phyloP scores from a whole-genome alignment of 2,888 invertebrate species.

The Drosophila rellima region DNA sequence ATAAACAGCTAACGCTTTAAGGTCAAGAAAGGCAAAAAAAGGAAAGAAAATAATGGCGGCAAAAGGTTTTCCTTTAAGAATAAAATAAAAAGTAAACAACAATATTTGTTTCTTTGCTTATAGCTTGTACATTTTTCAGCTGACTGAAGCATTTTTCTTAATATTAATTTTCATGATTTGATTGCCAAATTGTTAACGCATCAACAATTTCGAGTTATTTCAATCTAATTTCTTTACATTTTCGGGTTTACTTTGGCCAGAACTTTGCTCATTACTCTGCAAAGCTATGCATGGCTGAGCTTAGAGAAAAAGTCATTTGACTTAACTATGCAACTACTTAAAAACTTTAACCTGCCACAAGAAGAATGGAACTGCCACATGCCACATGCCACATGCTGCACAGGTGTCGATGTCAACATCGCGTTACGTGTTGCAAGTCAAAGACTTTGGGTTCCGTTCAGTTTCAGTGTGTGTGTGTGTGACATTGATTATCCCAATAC shows the following conservation, averaged over 20 bases:
- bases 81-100: slow-evolving; percentile 22
- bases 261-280: slow-evolving; percentile 60
- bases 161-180: slow-evolving; percentile 53
- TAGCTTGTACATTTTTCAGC: slow-evolving; percentile 35
- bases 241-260: not conserved
- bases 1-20: slow-evolving; percentile 22
- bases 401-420: slow-evolving; percentile 50
- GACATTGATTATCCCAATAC: slow-evolving; percentile 50
- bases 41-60: not conserved
- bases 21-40: slow-evolving; percentile 6
- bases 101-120: slow-evolving; percentile 15
- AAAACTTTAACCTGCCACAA: slow-evolving; percentile 45
- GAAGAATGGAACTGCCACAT: slow-evolving; percentile 18
- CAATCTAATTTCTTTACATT: slow-evolving; percentile 8
- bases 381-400: slow-evolving; percentile 27
- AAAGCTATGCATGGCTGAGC: slow-evolving; percentile 23
- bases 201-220: slow-evolving; percentile 23
- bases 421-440: slow-evolving; percentile 40
- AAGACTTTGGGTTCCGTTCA: slow-evolving; percentile 38
- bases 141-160: slow-evolving; percentile 46
- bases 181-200: slow-evolving; percentile 44
- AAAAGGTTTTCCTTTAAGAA: slow-evolving; percentile 18
- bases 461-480: slow-evolving; percentile 21
- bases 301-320: slow-evolving; percentile 19
- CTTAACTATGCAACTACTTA: slow-evolving; percentile 51